Conservation (phyloP, 2,113 vertebrate genomes). For the Chionis minor region DNA sequence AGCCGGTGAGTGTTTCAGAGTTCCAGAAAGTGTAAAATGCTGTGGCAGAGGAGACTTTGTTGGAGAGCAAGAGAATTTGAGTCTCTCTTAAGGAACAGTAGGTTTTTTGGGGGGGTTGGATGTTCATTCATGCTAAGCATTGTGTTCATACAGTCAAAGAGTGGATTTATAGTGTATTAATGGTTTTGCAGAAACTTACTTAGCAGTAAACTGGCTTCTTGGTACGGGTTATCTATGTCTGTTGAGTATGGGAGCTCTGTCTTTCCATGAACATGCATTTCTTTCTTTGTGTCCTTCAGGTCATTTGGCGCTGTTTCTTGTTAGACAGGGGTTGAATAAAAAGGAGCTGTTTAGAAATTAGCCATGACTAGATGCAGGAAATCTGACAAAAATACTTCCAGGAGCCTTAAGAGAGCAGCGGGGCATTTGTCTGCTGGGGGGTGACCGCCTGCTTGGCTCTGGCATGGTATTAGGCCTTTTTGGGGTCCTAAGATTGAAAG, state of each 20-base stretch:
- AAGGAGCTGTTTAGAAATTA: neutral
- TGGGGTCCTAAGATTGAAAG: neutral
- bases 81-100: neutral
- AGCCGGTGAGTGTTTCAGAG: neutral
- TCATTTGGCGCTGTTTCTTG: neutral
- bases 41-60: neutral
- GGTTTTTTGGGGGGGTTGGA: neutral
- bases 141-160: neutral
- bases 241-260: neutral
- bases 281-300: neutral
- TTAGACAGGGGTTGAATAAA: neutral
- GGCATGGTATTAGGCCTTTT: neutral
- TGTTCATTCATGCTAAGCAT: neutral
- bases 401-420: neutral
- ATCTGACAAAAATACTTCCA: neutral
- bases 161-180: neutral
- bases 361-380: neutral
- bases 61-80: neutral
- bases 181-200: neutral
- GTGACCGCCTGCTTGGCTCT: neutral
- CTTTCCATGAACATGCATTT: neutral
- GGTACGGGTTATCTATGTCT: neutral
- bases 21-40: neutral
- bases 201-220: neutral
- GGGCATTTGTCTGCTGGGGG: neutral